Conservation (phyloP, 2,888 invertebrate genomes). For the Lepidocyrtinus sp. region DNA sequence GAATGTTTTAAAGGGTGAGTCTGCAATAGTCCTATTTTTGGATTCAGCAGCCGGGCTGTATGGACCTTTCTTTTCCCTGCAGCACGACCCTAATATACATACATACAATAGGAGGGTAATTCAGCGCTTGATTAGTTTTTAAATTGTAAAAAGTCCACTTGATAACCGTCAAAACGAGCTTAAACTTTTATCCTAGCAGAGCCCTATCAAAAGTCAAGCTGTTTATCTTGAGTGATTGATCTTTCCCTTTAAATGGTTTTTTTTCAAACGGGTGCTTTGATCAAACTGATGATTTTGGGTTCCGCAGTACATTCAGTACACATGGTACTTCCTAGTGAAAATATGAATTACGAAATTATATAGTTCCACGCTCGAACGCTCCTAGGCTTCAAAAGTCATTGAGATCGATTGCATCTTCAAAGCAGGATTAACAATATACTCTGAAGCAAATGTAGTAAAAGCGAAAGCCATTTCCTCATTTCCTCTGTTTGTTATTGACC, state of each 20-base stretch:
- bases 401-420: neutral
- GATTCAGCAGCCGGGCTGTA: too few relatives aligned
- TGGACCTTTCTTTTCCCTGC: too few relatives aligned
- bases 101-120: neutral
- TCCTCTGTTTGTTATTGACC: too few relatives aligned
- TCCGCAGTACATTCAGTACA: too few relatives aligned
- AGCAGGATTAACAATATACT: slow-evolving; percentile 11
- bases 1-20: too few relatives aligned
- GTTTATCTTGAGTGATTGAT: slow-evolving; percentile 3
- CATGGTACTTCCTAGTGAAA: too few relatives aligned
- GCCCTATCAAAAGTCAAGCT: neutral
- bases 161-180: neutral
- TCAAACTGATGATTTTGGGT: too few relatives aligned
- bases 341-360: slow-evolving; percentile 5
- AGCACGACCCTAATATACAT: too few relatives aligned
- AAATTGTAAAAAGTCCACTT: neutral
- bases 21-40: too few relatives aligned
- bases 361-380: neutral
- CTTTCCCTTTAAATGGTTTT: neutral
- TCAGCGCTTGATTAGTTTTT: neutral
- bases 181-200: neutral
- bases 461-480: neutral
- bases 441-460: neutral
- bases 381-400: slow-evolving; percentile 2
- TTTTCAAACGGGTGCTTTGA: neutral